Evolutionary conservation across 2,113 vertebrate genomes (phyloP).

Genomic region (Elephantulus edwardii): DNA sequence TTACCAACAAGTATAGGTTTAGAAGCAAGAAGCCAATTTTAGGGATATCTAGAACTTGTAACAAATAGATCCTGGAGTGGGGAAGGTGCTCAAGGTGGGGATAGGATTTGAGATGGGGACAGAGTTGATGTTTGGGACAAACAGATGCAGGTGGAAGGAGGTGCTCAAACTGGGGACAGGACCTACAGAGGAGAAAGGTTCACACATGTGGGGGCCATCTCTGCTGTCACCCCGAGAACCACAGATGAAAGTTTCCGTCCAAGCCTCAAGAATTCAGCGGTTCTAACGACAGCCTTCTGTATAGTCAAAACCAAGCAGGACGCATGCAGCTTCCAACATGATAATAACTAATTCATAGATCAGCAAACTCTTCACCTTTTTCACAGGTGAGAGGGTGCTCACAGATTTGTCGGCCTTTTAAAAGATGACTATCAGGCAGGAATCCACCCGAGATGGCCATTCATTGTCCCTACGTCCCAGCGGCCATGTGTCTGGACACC

Average conservation of each 20-base stretch:
- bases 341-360: background rate
- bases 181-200: background rate
- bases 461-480: accelerated
- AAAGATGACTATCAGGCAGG: background rate
- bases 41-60: background rate
- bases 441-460: too few species aligned
- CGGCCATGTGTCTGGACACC: accelerated
- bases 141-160: background rate
- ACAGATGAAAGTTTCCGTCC: too few species aligned
- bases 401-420: background rate
- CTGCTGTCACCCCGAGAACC: background rate
- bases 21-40: background rate
- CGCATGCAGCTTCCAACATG: background rate
- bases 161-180: background rate
- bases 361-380: background rate
- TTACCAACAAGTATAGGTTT: background rate
- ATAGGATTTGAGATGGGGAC: too few species aligned
- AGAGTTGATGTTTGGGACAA: too few species aligned
- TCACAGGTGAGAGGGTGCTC: background rate
- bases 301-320: constrained; percentile 2
- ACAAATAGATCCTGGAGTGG: too few species aligned
- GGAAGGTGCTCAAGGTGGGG: too few species aligned
- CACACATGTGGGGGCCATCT: background rate
- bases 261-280: background rate
- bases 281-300: background rate